Conservation (phyloP, 2,888 invertebrate species). For the Cheilosia scutellata region DNA sequence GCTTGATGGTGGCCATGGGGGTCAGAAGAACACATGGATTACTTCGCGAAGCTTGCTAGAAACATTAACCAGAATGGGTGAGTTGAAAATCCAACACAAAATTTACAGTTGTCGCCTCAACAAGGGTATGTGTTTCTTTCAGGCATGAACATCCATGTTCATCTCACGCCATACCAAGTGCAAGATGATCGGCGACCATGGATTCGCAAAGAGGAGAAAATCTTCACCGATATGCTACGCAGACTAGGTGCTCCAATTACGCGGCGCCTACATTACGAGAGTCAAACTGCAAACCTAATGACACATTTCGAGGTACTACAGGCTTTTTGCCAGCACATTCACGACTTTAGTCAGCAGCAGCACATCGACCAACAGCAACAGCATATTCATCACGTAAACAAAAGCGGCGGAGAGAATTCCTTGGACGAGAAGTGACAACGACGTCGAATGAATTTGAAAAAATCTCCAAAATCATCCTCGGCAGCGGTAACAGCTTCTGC, state of each 20-base stretch:
- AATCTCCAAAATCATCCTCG: slow-evolving; percentile 77
- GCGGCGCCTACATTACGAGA: slow-evolving; percentile 87
- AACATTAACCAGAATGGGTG: slow-evolving; percentile 89
- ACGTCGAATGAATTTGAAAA: slow-evolving; percentile 81
- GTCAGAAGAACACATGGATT: slow-evolving; percentile 94
- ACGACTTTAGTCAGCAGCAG: slow-evolving; percentile 81
- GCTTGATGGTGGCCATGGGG: slow-evolving; percentile 97
- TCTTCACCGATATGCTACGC: slow-evolving; percentile 89
- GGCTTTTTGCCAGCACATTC: slow-evolving; percentile 85
- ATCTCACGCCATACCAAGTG: slow-evolving; percentile 96
- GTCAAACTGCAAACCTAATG: slow-evolving; percentile 86
- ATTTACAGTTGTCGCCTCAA: neutral
- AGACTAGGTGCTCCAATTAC: slow-evolving; percentile 88
- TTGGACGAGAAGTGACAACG: slow-evolving; percentile 84
- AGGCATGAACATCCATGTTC: slow-evolving; percentile 90
- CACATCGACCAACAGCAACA: slow-evolving; percentile 77
- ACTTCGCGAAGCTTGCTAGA: slow-evolving; percentile 90
- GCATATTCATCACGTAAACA: slow-evolving; percentile 75
- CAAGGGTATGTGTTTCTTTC: neutral
- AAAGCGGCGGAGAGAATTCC: slow-evolving; percentile 77
- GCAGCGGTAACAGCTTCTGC: slow-evolving; percentile 76
- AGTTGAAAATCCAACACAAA: slow-evolving; percentile 71
- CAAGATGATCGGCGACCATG: slow-evolving; percentile 91
- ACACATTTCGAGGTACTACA: slow-evolving; percentile 92
- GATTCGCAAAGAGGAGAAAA: slow-evolving; percentile 93